A percentile compares a stretch with the other conserved stretches of the same genome.
phyloP scores from a whole-genome alignment of 2,113 vertebrate genomes.

The Odontophorus gujanensis region DNA sequence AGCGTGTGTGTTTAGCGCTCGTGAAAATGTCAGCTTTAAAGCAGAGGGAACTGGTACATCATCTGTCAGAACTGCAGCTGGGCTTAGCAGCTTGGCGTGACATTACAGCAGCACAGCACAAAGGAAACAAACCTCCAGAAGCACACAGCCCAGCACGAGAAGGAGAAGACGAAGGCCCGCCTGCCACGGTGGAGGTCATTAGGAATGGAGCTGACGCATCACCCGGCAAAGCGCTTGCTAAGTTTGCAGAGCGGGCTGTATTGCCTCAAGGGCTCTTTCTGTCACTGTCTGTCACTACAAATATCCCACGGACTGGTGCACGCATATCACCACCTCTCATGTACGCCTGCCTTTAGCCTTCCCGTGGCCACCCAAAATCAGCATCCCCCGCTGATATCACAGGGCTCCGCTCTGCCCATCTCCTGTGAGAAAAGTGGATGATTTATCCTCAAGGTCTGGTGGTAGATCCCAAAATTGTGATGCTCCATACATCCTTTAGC shows the following conservation, averaged over 20 bases:
- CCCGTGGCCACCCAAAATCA: neutral
- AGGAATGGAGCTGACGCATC: neutral
- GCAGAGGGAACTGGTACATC: slow-evolving; percentile 28
- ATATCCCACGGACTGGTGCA: neutral
- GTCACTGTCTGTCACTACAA: neutral
- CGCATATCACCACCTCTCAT: neutral
- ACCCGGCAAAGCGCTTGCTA: neutral
- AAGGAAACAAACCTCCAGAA: neutral
- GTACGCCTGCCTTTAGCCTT: neutral
- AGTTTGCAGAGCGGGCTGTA: neutral
- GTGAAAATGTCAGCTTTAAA: slow-evolving; percentile 51
- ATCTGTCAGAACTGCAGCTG: slow-evolving; percentile 54
- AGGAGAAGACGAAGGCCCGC: neutral
- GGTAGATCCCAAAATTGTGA: fast-evolving
- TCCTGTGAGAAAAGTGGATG: neutral
- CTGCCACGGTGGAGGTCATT: neutral
- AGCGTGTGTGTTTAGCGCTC: neutral
- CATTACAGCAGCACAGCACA: neutral
- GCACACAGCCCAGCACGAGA: fast-evolving
- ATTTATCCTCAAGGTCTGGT: too few species aligned
- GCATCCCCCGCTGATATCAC: fast-evolving
- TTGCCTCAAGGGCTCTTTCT: slow-evolving; percentile 8
- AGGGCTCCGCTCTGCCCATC: neutral
- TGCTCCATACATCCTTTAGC: neutral
- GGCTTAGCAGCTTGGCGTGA: slow-evolving; percentile 33